Conservation (phyloP, 2,888 invertebrate species). For the Caenorhabditis sp. region DNA sequence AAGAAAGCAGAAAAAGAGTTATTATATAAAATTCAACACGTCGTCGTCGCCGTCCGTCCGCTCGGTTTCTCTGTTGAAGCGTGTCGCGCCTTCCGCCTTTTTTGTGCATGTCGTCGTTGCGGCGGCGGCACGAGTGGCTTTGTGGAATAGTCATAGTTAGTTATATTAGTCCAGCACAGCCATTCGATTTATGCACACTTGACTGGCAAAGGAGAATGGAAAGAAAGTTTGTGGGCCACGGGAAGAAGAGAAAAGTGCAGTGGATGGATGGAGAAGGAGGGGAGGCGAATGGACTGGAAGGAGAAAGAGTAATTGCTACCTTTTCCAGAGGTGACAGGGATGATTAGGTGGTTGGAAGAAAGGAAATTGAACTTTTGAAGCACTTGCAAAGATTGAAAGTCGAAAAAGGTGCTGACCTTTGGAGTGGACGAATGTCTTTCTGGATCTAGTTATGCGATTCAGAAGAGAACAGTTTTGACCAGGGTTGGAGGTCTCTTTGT, state of each 20-base stretch:
- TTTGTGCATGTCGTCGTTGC: conserved; percentile 29
- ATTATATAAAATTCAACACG: conserved; percentile 53
- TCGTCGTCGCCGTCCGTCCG: conserved; percentile 12
- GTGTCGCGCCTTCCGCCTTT: conserved; percentile 24
- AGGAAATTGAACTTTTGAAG: not conserved
- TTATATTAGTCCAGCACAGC: conserved; percentile 48
- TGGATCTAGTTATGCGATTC: no score
- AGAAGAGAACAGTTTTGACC: not conserved
- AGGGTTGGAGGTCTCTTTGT: no score
- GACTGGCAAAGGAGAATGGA: conserved; percentile 33
- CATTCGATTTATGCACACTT: conserved; percentile 60
- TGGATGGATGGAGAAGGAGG: no score
- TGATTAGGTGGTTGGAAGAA: not conserved
- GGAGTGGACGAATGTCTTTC: not conserved
- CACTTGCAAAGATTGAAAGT: conserved; percentile 4
- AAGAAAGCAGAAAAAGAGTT: conserved; percentile 40
- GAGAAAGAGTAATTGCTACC: conserved; percentile 44
- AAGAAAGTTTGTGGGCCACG: conserved; percentile 19
- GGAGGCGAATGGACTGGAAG: conserved; percentile 53
- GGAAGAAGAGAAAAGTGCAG: conserved; percentile 23
- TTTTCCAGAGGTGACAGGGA: conserved; percentile 10
- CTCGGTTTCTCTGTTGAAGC: conserved; percentile 50
- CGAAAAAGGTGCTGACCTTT: not conserved
- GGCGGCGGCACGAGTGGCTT: conserved; percentile 47
- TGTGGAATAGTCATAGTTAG: conserved; percentile 57